Percentiles rank a stretch among this genome's conserved stretches.
phyloP scores from a whole-genome alignment of 2,888 invertebrate species.

The Lithosia quadra region DNA sequence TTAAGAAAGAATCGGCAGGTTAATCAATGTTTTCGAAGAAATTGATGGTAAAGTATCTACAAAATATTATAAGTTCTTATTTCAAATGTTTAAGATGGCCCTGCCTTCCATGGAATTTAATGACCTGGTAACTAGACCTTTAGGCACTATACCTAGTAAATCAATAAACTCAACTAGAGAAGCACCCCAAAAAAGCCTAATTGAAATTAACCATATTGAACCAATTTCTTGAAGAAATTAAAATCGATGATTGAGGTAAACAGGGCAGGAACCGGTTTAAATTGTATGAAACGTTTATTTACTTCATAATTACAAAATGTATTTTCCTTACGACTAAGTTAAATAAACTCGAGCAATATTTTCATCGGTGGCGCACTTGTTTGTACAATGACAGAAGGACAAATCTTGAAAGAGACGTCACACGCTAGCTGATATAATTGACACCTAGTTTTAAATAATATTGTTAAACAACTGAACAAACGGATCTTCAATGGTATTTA shows the following conservation, averaged over 20 bases:
- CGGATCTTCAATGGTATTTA: not conserved
- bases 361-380: not conserved
- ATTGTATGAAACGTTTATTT: slow-evolving; percentile 23
- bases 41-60: not conserved
- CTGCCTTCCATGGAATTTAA: no score
- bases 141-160: no score
- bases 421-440: not conserved
- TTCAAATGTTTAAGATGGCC: not conserved
- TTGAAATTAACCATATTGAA: not conserved
- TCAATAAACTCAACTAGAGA: not conserved
- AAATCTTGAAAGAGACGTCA: slow-evolving; percentile 6
- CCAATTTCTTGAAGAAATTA: slow-evolving; percentile 6
- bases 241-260: slow-evolving; percentile 11
- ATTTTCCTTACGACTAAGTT: slow-evolving; percentile 8
- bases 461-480: slow-evolving; percentile 2
- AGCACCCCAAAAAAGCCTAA: not conserved
- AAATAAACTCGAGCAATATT: slow-evolving; percentile 7
- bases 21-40: not conserved
- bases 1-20: not conserved
- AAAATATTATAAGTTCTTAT: not conserved
- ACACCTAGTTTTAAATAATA: not conserved
- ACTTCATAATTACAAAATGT: slow-evolving; percentile 13
- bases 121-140: no score
- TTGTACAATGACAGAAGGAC: not conserved
- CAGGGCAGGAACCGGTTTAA: slow-evolving; percentile 20